phyloP scores from a whole-genome alignment of 2,113 vertebrate species.

The Petaurus breviceps region DNA sequence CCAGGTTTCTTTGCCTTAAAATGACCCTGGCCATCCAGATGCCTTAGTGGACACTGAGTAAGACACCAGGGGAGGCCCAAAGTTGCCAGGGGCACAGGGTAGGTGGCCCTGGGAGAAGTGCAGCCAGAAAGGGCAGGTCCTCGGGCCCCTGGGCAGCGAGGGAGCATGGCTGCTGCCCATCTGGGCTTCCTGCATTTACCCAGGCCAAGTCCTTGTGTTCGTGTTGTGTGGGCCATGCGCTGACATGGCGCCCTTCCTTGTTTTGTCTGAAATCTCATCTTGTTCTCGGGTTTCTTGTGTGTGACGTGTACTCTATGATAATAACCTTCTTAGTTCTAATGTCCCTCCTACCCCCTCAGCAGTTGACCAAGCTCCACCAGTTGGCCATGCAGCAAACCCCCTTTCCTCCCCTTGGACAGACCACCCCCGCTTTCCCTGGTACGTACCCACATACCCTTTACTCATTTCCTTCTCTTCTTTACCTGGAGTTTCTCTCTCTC shows the following conservation, averaged over 20 bases:
- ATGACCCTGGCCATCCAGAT: too few species aligned
- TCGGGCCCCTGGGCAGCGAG: neutral
- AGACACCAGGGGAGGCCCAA: neutral
- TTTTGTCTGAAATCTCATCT: constrained; percentile 79
- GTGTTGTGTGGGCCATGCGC: constrained; percentile 85
- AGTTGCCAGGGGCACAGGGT: neutral
- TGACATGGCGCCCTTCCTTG: constrained; percentile 85
- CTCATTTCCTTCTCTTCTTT: constrained; percentile 91
- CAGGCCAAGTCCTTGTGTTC: constrained; percentile 92
- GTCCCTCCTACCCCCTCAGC: constrained; percentile 99
- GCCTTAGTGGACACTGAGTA: neutral
- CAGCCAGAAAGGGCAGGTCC: neutral
- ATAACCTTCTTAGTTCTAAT: constrained; percentile 99
- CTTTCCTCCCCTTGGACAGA: constrained; percentile 99
- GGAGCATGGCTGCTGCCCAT: constrained; percentile 72
- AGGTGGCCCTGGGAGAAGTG: too few species aligned
- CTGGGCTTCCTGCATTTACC: constrained; percentile 70
- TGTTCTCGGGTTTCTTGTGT: constrained; percentile 75
- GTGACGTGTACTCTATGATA: constrained; percentile 92
- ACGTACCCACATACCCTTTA: constrained; percentile 96
- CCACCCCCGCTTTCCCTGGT: constrained; percentile 99
- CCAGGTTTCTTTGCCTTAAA: too few species aligned
- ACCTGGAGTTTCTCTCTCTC: constrained; percentile 87
- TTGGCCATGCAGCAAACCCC: constrained; percentile 99
- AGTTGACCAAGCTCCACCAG: constrained; percentile 99